These are phyloP conservation scores for Ptilorrhoa leucosticta DNA, from an alignment of 2,113 vertebrate species.

Conservation along the genomic window DNA sequence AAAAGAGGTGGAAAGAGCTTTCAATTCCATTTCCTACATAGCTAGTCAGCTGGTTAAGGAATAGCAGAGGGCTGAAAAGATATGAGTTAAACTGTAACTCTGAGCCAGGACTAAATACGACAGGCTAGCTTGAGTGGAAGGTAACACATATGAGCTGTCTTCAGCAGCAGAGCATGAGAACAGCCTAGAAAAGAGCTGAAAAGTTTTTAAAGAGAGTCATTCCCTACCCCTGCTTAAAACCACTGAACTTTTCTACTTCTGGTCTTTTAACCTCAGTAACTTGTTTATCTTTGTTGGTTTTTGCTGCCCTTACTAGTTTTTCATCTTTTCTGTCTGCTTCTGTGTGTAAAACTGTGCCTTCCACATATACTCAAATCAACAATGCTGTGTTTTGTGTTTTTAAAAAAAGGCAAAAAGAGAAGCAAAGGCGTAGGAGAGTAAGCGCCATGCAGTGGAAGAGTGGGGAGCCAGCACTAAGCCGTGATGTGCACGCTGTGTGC, in stretches of 20 bases:
- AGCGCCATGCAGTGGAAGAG: not conserved
- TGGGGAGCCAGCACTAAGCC: accelerated
- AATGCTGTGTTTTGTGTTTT: too few species aligned
- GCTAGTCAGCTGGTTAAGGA: not conserved
- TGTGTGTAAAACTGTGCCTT: not conserved
- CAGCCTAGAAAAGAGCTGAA: not conserved
- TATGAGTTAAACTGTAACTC: not conserved
- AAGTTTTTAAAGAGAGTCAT: not conserved
- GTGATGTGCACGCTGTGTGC: not conserved
- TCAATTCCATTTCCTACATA: not conserved
- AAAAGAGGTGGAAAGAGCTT: not conserved
- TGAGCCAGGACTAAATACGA: not conserved
- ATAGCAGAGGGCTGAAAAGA: not conserved
- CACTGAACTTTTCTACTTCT: not conserved
- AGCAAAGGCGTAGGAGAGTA: not conserved
- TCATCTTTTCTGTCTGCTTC: not conserved
- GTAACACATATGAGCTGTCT: accelerated
- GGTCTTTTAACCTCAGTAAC: not conserved
- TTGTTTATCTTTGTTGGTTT: not conserved
- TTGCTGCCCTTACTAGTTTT: not conserved
- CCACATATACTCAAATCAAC: not conserved
- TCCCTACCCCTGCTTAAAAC: not conserved
- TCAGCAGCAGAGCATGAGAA: not conserved
- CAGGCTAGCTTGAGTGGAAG: not conserved
- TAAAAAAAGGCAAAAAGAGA: not conserved